Evolutionary conservation across 1,140 invertebrate species (phyloP).

Genomic region (Meloidogyne hapla): DNA sequence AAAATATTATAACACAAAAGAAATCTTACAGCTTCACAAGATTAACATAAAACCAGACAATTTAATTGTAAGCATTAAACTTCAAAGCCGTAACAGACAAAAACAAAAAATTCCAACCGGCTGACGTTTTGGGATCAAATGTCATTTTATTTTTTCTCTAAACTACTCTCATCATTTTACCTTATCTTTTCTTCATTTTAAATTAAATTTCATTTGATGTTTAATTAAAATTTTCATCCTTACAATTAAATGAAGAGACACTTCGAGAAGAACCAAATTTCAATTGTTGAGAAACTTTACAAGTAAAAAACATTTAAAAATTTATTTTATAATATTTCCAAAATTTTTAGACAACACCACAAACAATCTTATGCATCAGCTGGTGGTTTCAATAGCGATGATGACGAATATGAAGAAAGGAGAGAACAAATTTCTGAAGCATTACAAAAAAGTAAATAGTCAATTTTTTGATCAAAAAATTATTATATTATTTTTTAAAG

Average conservation of each 20-base stretch:
- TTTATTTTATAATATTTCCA: background rate
- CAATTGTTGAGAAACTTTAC: slow-evolving; percentile 53
- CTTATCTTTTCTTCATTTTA: too few relatives aligned
- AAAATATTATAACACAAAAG: too few relatives aligned
- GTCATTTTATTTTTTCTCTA: too few relatives aligned
- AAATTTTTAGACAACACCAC: slow-evolving; percentile 48
- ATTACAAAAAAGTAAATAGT: slow-evolving; percentile 41
- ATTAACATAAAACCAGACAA: too few relatives aligned
- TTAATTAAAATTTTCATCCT: too few relatives aligned
- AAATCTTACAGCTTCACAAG: too few relatives aligned
- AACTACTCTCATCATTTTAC: too few relatives aligned
- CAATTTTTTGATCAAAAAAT: background rate
- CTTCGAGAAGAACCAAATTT: slow-evolving; percentile 29
- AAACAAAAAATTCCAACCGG: too few relatives aligned
- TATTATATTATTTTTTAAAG: slow-evolving; percentile 13
- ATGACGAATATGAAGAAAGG: slow-evolving; percentile 50
- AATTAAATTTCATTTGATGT: too few relatives aligned
- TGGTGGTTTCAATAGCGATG: slow-evolving; percentile 51
- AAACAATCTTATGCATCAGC: slow-evolving; percentile 37
- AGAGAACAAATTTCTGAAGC: slow-evolving; percentile 41
- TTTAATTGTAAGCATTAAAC: too few relatives aligned
- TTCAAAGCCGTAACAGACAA: too few relatives aligned
- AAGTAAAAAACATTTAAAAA: slow-evolving; percentile 15
- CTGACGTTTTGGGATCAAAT: too few relatives aligned
- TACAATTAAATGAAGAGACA: background rate